These are phyloP conservation scores for Bufo bufo DNA, from an alignment of 2,113 vertebrate genomes.

Conservation along the genomic window DNA sequence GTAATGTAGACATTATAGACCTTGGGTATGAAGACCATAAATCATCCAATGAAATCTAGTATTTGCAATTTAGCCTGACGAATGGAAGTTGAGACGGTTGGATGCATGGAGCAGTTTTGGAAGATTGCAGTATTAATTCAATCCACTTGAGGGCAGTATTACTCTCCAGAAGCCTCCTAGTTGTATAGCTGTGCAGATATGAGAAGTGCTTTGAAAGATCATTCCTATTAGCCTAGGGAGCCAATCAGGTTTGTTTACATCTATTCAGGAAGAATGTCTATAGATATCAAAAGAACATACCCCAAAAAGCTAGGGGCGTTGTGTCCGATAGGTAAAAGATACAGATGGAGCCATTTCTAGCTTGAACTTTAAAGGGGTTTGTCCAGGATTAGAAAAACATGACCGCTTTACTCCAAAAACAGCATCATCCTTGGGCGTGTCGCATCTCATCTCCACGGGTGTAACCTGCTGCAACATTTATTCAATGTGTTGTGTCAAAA, in stretches of 20 bases:
- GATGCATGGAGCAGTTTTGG: neutral
- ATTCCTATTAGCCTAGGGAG: neutral
- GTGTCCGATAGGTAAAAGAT: too few species aligned
- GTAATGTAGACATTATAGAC: neutral
- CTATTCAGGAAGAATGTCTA: neutral
- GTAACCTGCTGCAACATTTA: too few species aligned
- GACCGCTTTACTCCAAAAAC: too few species aligned
- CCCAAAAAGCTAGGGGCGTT: neutral
- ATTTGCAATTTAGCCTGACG: neutral
- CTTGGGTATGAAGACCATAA: neutral
- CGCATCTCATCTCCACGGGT: too few species aligned
- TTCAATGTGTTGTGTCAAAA: too few species aligned
- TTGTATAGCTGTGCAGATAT: neutral
- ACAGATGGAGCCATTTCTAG: too few species aligned
- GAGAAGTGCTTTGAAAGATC: neutral
- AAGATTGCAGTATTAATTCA: neutral
- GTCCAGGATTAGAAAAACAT: too few species aligned
- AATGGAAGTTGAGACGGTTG: neutral
- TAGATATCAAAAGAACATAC: neutral
- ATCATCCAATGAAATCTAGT: too few species aligned
- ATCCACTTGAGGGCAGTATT: slow-evolving; percentile 24
- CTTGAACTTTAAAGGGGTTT: too few species aligned
- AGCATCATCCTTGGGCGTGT: too few species aligned
- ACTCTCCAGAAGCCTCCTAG: neutral
- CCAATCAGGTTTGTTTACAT: neutral